These are phyloP conservation scores for Oligia fasciuncula DNA, from an alignment of 2,888 invertebrate genomes.

Conservation along the genomic window DNA sequence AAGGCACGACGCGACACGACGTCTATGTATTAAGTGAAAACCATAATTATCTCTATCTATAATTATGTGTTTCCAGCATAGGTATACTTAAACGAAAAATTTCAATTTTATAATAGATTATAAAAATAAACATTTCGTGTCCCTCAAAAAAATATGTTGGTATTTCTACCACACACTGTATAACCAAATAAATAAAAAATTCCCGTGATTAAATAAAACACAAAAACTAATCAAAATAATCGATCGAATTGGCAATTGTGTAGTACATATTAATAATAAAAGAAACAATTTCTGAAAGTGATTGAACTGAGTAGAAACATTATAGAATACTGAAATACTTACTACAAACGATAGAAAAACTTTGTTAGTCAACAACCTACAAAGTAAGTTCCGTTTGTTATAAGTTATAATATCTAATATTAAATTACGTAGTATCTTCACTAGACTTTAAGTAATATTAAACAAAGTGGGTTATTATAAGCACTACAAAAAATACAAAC, in stretches of 20 bases:
- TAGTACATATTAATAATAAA: not conserved
- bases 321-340: not conserved
- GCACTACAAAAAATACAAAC: not conserved
- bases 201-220: not conserved
- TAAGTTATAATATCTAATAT: constrained; percentile 9
- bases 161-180: not conserved
- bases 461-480: not conserved
- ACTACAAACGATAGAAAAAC: not conserved
- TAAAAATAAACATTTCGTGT: not conserved
- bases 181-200: not conserved
- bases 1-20: no score
- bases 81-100: not conserved
- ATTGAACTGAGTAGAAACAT: not conserved
- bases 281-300: not conserved
- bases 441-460: not conserved
- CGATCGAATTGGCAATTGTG: not conserved
- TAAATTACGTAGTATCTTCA: constrained; percentile 7
- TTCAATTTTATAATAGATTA: not conserved
- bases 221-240: constrained; percentile 9
- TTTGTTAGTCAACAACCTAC: not conserved
- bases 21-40: no score
- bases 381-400: not conserved
- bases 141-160: not conserved
- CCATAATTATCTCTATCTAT: no score
- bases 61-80: not conserved